Percentiles rank a stretch among this genome's conserved stretches.
Evolutionary conservation across 2,113 vertebrate species (phyloP).

Genomic region (Scopus umbretta): DNA sequence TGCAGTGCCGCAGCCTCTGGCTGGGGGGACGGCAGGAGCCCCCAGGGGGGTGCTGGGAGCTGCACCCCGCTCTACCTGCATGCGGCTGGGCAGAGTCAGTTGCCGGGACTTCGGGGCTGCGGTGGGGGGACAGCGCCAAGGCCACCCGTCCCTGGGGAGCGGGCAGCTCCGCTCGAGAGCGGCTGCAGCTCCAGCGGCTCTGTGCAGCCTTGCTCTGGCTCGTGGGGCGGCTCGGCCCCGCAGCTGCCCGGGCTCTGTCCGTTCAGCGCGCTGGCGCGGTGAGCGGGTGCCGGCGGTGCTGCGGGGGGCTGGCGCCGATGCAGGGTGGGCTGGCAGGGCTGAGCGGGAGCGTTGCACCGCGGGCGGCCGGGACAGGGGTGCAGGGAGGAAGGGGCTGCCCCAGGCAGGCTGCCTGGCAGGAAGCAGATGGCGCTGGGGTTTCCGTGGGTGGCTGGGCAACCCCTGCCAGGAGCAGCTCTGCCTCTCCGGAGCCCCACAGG

Average conservation of each 20-base stretch:
- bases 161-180: background rate
- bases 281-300: accelerated
- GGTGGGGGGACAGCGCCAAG: background rate
- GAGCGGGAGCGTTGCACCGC: background rate
- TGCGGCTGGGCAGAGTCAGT: background rate
- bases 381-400: background rate
- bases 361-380: background rate
- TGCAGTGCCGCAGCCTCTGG: background rate
- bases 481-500: background rate
- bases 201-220: background rate
- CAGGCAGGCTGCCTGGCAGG: background rate
- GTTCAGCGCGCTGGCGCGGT: accelerated
- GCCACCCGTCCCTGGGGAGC: accelerated
- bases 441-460: background rate
- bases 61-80: background rate
- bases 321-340: background rate
- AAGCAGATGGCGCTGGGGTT: background rate
- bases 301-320: background rate
- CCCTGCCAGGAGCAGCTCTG: background rate
- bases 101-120: background rate
- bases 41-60: background rate
- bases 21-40: background rate
- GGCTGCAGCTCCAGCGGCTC: background rate
- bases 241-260: background rate
- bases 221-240: accelerated